A percentile compares a stretch with the other conserved stretches of the same genome.
These are phyloP conservation scores for Tetragonisca angustula DNA, from an alignment of 2,888 invertebrate species.

Conservation along the genomic window DNA sequence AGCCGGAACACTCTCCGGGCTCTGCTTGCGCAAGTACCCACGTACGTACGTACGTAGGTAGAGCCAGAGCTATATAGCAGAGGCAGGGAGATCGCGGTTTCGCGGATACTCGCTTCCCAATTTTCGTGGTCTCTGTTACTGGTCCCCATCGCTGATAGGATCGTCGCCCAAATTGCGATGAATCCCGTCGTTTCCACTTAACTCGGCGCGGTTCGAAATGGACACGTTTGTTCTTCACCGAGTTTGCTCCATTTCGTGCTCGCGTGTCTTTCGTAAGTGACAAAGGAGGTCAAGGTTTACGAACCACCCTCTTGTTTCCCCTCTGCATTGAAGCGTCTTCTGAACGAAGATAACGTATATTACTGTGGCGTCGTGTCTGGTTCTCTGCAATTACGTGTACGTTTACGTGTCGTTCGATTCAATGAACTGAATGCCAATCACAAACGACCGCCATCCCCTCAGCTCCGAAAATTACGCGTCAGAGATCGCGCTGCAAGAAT, in stretches of 20 bases:
- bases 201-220: no score
- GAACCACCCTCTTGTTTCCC: neutral
- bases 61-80: neutral
- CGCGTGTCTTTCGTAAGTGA: constrained; percentile 23
- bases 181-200: constrained; percentile 23
- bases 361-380: no score
- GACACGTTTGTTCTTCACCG: constrained; percentile 11
- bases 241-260: constrained; percentile 39
- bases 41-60: neutral
- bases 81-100: constrained; percentile 61
- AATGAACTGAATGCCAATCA: no score
- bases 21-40: no score
- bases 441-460: no score
- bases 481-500: no score
- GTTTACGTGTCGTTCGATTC: no score
- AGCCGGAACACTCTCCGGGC: neutral
- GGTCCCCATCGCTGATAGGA: constrained; percentile 36
- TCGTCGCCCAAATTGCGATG: constrained; percentile 53
- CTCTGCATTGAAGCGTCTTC: neutral
- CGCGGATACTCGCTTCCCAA: constrained; percentile 65
- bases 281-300: constrained; percentile 36
- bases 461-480: no score
- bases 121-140: constrained; percentile 59
- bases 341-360: neutral
- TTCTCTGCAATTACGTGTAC: no score